phyloP scores from a whole-genome alignment of 2,797 vertebrate species.

The Rousettus madagascariensis region DNA sequence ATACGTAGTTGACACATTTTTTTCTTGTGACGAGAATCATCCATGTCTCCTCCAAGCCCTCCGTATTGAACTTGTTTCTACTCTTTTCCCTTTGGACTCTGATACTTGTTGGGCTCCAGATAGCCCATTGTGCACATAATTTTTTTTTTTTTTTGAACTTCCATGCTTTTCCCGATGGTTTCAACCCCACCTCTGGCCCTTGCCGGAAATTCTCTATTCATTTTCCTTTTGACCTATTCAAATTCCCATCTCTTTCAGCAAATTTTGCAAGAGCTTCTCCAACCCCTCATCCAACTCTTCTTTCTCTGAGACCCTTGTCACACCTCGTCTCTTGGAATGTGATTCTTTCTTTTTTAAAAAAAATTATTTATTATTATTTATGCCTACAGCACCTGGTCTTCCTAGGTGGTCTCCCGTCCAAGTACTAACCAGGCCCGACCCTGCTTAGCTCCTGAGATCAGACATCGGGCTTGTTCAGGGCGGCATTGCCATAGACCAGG shows the following conservation, averaged over 20 bases:
- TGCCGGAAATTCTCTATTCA: neutral
- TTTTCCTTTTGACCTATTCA: neutral
- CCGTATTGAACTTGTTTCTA: neutral
- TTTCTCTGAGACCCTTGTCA: neutral
- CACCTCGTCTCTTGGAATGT: neutral
- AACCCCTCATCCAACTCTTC: neutral
- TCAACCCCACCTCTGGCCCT: neutral
- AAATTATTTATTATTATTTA: too few relatives aligned
- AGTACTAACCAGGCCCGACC: too few relatives aligned
- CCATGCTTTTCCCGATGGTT: neutral
- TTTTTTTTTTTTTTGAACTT: neutral
- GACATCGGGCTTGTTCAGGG: too few relatives aligned
- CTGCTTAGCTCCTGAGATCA: too few relatives aligned
- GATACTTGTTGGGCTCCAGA: neutral
- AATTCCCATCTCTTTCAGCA: neutral
- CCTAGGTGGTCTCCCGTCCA: too few relatives aligned
- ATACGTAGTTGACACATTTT: neutral
- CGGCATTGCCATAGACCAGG: too few relatives aligned
- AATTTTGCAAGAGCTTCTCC: neutral
- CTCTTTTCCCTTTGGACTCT: neutral
- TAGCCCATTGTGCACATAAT: neutral
- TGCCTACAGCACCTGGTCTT: too few relatives aligned
- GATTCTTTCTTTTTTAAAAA: too few relatives aligned
- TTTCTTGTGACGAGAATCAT: neutral
- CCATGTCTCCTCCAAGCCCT: neutral